Base-by-base conservation (phyloP, 2,888 invertebrate species). In the Melanostoma scalare region DNA sequence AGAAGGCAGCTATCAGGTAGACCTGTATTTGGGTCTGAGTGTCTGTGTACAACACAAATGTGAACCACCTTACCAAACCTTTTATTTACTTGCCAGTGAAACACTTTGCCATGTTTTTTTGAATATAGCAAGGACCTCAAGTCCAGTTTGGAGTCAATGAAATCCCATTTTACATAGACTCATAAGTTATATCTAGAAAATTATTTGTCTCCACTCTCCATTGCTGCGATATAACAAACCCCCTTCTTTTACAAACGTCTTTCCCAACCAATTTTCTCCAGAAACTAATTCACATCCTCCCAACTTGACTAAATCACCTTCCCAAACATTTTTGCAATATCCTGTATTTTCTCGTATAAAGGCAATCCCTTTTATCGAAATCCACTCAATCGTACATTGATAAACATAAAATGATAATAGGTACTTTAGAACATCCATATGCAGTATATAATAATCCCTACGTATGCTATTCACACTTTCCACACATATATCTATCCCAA, bases 321-420 rank as follows among this genome's bases (percentile, higher is more conserved):
- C 61, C 20, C 8, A 8, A 56, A 50, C 8, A 40, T 33, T 60
- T 63, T 30, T 30, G 50, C 38, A 63, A 63, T 63, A 63, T 38
- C 33, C 35, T 46, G 33, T 72, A 9, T 61, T 35, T n/a, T 50
- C 48, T 55, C 20, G 20, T 20, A 20, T 20, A 20, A 20, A 20
- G 53, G 36, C 53, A 63, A 48, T 56, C 56, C 40, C 48, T 65
- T 56, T 40, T 48, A 52, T 58, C 46, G 50, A 31, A 35, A 52
- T 67, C 58, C 50, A 31, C 35, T n/a, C 35, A 44, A 67, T 75
- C 58, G 36, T 52, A 52, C 42, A 67, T 75, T 75, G 67, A 67
- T 75, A 60, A 58, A 67, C 65, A 58, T 58, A 42, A 46, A 42
- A 75, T 67, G 38, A 75, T 60, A 75, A 75, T 75, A 42, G 56